phyloP scores from a whole-genome alignment of 2,888 invertebrate species.

The Heliconius ethilla region DNA sequence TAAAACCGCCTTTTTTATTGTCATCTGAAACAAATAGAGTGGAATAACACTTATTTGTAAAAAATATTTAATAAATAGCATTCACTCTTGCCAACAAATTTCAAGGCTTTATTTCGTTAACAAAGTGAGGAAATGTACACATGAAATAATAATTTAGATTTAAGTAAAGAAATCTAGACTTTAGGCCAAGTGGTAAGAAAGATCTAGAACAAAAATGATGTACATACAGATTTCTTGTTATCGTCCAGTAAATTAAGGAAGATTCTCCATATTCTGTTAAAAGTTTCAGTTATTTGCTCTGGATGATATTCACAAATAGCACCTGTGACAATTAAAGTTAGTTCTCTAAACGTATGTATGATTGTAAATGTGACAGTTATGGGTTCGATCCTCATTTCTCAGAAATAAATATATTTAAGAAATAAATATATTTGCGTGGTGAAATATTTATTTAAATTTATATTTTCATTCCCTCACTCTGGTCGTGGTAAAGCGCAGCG shows the following conservation, averaged over 20 bases:
- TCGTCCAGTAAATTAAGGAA: slow-evolving; percentile 57
- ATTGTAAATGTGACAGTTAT: background rate
- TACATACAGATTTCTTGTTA: slow-evolving; percentile 57
- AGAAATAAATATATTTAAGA: too few species aligned
- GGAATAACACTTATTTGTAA: too few species aligned
- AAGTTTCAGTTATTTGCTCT: slow-evolving; percentile 51
- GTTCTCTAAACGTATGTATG: background rate
- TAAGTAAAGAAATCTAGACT: too few species aligned
- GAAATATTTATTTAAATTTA: too few species aligned
- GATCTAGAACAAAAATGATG: background rate
- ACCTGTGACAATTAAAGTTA: slow-evolving; percentile 52
- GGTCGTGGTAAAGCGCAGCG: background rate
- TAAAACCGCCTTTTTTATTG: slow-evolving; percentile 51
- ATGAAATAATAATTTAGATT: too few species aligned
- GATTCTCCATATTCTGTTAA: slow-evolving; percentile 57
- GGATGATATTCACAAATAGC: slow-evolving; percentile 61
- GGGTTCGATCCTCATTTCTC: background rate
- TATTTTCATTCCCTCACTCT: background rate
- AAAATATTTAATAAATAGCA: too few species aligned
- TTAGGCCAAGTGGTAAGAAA: too few species aligned
- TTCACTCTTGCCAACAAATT: too few species aligned
- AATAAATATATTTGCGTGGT: too few species aligned
- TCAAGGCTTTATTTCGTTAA: too few species aligned
- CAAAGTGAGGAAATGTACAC: too few species aligned
- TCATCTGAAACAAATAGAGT: slow-evolving; percentile 47